Percentiles rank a stretch among this genome's conserved stretches.
Evolutionary conservation across 2,113 vertebrate genomes (phyloP).

Genomic region (Pandion haliaetus): DNA sequence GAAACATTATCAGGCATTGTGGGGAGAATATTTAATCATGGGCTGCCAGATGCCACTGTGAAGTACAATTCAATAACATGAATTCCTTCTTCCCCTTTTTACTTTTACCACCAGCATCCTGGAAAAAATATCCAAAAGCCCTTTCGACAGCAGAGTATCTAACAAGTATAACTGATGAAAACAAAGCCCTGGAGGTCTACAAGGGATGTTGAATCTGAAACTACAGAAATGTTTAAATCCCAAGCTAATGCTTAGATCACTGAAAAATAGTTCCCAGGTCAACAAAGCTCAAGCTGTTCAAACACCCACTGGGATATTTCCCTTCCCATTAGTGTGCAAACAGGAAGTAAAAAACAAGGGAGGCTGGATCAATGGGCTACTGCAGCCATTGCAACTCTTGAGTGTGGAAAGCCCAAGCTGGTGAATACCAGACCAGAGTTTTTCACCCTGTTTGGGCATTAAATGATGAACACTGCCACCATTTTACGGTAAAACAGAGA

Average conservation of each 20-base stretch:
- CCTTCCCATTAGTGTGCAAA: constrained; percentile 72
- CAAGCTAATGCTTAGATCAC: constrained; percentile 1
- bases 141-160: not conserved
- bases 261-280: constrained; percentile 6
- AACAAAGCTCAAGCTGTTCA: constrained; percentile 80
- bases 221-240: constrained; percentile 9
- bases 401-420: constrained; percentile 73
- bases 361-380: constrained; percentile 70
- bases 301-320: constrained; percentile 81
- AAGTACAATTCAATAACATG: not conserved
- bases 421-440: constrained; percentile 71
- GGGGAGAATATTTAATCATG: not conserved
- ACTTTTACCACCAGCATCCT: not conserved
- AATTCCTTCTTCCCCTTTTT: not conserved
- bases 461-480: constrained; percentile 49
- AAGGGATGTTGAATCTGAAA: not conserved
- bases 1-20: not conserved
- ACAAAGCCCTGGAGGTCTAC: not conserved
- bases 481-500: not conserved
- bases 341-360: constrained; percentile 64
- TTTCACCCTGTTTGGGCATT: constrained; percentile 41
- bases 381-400: constrained; percentile 73
- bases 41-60: not conserved
- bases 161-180: not conserved
- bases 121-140: not conserved